Evolutionary conservation across 2,113 vertebrate species (phyloP).

Genomic region (Clinocottus analis): DNA sequence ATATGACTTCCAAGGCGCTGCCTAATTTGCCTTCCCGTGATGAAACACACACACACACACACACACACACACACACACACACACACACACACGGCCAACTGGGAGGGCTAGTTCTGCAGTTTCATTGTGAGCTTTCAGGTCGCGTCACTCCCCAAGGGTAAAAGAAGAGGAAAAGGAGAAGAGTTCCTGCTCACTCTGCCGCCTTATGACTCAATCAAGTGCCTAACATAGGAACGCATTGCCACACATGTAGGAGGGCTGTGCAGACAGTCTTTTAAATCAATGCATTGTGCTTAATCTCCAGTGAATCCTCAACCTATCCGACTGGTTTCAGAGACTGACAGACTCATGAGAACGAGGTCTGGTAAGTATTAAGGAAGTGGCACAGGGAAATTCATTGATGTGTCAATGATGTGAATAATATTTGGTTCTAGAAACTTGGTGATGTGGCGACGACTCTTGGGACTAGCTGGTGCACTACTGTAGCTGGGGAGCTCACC

Average conservation of each 20-base stretch:
- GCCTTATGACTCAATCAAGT: constrained; percentile 40
- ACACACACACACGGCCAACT: too few species aligned
- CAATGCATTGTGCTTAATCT: constrained; percentile 4
- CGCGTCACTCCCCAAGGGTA: constrained; percentile 52
- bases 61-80: background rate
- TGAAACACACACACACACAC: background rate
- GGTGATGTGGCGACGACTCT: too few species aligned
- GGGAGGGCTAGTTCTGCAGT: constrained; percentile 62
- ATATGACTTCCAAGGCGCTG: background rate
- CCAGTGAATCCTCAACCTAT: constrained; percentile 33
- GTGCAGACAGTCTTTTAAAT: background rate
- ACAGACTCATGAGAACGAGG: background rate
- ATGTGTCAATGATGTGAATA: background rate
- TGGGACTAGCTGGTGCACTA: background rate
- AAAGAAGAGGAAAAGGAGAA: constrained; percentile 17
- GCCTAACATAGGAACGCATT: constrained; percentile 2
- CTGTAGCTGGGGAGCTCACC: background rate
- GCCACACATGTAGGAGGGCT: background rate
- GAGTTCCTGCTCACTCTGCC: constrained; percentile 15
- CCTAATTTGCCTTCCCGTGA: constrained; percentile 38
- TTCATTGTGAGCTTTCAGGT: constrained; percentile 61
- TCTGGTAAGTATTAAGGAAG: background rate
- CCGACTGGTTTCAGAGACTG: constrained; percentile 37
- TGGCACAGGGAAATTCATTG: background rate
- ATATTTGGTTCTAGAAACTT: background rate